Evolutionary conservation across 2,888 invertebrate genomes (phyloP).

Genomic region (Cerastis rubricosa): DNA sequence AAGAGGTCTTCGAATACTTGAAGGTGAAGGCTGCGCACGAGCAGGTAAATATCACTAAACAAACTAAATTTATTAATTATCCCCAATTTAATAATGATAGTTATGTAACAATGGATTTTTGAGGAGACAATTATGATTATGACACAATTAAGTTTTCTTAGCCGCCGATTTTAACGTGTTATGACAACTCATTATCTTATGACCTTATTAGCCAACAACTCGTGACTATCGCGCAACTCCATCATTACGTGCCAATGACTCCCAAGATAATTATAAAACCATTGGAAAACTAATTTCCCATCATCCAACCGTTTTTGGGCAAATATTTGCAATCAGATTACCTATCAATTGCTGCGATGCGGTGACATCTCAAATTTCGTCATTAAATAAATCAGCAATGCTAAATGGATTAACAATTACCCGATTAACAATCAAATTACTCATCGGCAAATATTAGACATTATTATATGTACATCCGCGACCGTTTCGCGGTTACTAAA

Average conservation of each 20-base stretch:
- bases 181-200: constrained; percentile 60
- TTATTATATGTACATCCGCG: constrained; percentile 70
- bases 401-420: constrained; percentile 42
- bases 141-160: constrained; percentile 27
- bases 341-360: constrained; percentile 16
- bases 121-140: constrained; percentile 11
- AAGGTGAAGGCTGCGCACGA: constrained; percentile 79
- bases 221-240: constrained; percentile 38
- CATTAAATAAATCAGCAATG: constrained; percentile 43
- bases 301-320: constrained; percentile 22
- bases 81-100: constrained; percentile 10
- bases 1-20: constrained; percentile 83
- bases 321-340: constrained; percentile 48
- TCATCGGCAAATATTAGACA: constrained; percentile 59
- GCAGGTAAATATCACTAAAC: constrained; percentile 75
- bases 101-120: constrained; percentile 4
- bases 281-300: constrained; percentile 24
- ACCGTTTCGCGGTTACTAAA: constrained; percentile 51
- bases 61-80: not conserved
- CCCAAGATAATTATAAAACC: constrained; percentile 35
- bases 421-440: constrained; percentile 54
- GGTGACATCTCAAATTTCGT: constrained; percentile 34
- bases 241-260: constrained; percentile 53
- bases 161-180: constrained; percentile 26
- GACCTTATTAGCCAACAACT: constrained; percentile 59